Evolutionary conservation across 2,113 vertebrate species (phyloP), one percentile per base, ranked within the genome.

Genomic region (Serilophus lunatus): DNA sequence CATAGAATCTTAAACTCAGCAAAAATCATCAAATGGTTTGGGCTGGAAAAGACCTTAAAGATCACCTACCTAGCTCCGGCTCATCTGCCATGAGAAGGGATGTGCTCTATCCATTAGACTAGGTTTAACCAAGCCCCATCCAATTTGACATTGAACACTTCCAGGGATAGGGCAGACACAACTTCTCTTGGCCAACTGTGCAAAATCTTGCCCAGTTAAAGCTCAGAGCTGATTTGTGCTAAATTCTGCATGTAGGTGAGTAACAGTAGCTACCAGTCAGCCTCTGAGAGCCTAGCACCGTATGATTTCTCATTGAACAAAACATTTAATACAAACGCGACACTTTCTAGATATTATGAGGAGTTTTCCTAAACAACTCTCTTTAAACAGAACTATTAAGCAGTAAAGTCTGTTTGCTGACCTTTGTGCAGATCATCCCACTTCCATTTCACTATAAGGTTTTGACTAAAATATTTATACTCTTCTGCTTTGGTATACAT

Each of bases 381-480:
- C 83, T 71, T 78, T 68, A 93, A 75, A 83, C 85, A 86, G 81
- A 94, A 90, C 56, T 88, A 95, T 83, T 86, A 86, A 60, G 56
- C 92, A 88, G 20, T 71, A 53, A 92, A 90, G 56, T 57, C 53
- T 92, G 72, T 90, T 97, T 94, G 80, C 85, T 88, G 88, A 90
- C 94, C 69, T 83, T 86, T 51, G 84, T 86, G 88, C 64, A 88
- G 60, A 88, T 84, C 90, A 92, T 88, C 90, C 94, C 86, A 90
- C 87, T 94, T 94, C 53, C 71, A 93, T 47, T 93, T 90, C 47
- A 26, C 18, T 86, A 28, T 56, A 86, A 86, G 72, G 64, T 84
- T 95, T 90, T 93, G 76, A 88, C 64, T 86, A 83, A 97, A 95
- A 97, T 96, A 97, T 93, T 97, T 96, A 92, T 95, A 75, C 87